phyloP scores from a whole-genome alignment of 2,888 invertebrate genomes.

The Gryllus longicercus region DNA sequence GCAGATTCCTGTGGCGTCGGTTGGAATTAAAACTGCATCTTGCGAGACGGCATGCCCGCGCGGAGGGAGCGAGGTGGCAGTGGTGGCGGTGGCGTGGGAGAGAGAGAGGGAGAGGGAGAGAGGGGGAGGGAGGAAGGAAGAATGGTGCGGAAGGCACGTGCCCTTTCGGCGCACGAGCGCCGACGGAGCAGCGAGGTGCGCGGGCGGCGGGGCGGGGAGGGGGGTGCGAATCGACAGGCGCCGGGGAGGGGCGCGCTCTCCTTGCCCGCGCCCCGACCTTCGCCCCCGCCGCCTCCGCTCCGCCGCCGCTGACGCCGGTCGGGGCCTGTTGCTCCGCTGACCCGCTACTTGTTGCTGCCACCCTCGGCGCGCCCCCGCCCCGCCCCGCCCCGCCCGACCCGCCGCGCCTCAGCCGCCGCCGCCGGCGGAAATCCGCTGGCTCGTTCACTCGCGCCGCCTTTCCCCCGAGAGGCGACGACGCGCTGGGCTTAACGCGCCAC shows the following conservation, averaged over 20 bases:
- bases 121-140: neutral
- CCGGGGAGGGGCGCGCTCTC: conserved; percentile 8
- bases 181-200: neutral
- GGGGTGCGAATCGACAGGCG: neutral
- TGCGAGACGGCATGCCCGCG: neutral
- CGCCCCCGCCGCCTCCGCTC: neutral
- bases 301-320: neutral
- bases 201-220: neutral
- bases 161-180: no score
- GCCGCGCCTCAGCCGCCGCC: neutral
- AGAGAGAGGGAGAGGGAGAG: neutral
- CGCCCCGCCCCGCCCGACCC: neutral
- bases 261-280: neutral
- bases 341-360: conserved; percentile 1
- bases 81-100: neutral
- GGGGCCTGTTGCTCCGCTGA: conserved; percentile 2
- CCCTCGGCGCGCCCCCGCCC: neutral
- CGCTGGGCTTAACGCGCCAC: no score
- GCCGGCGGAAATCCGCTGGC: neutral
- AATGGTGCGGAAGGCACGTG: no score
- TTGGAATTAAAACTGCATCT: no score
- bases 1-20: no score
- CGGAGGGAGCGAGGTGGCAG: neutral
- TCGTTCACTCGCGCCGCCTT: neutral
- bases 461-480: neutral